Base-by-base conservation (phyloP, 2,113 vertebrate genomes). In the Montifringilla adamsi region DNA sequence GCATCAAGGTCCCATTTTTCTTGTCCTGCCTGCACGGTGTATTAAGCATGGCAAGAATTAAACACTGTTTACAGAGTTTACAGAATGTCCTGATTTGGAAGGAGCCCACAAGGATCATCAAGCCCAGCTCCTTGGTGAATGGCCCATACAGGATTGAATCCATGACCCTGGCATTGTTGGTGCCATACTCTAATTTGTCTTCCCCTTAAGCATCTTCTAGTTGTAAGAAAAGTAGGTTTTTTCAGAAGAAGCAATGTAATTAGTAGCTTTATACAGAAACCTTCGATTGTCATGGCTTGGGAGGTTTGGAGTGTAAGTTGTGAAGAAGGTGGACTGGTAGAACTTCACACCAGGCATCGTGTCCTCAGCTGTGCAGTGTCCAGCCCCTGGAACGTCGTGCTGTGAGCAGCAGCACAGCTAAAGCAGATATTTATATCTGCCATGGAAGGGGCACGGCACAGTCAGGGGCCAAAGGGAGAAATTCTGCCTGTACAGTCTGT, bases 371-470 rank as follows among this genome's bases (percentile, higher is more conserved):
- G 47, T 12, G 64, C 59, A 12, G 33, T 3, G 68, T 13, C 26
- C 3, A 12, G 56, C 16, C 14, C 14, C 49, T 52, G 84, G 59
- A 66, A 14, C 4, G 5, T 41, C 1, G 1, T 47, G 64, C 84
- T 55, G 63, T 26, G 63, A 64, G 2, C 52, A 55, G n/a, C 16
- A 70, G 46, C 56, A 27, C 44, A 27, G 68, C 39, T 19, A 28
- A 26, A 70, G 49, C 59, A 87, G 64, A 33, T 59, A 53, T 14
- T 72, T 41, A 9, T 8, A 37, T 81, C 84, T 80, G 47, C 69
- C 0, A 1, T 3, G 2, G 21, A 47, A 81, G 37, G 60, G 73
- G 19, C 22, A 13, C 5, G 33, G 28, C 9, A 11, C 0, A 4
- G 43, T 49, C 87, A 76, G 60, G 50, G 69, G 46, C 52, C 50